Evolutionary conservation across 2,113 vertebrate species (phyloP).

Genomic region (Nothoprocta perdicaria): DNA sequence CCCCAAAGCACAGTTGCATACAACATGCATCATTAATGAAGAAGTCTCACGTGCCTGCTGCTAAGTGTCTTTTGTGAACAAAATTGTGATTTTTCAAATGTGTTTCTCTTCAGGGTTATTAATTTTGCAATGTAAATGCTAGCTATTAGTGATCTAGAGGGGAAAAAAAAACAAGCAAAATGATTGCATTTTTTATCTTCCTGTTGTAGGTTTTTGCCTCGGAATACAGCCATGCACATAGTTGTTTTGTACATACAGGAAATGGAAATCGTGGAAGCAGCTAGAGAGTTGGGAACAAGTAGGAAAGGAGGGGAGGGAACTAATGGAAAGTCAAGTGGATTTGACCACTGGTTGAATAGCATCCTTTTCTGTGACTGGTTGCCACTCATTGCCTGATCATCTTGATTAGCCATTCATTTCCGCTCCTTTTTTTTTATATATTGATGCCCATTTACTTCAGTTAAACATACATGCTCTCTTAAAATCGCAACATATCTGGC

Average conservation of each 20-base stretch:
- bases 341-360: neutral
- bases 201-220: neutral
- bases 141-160: neutral
- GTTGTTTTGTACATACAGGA: neutral
- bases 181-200: neutral
- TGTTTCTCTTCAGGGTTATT: neutral
- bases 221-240: accelerated
- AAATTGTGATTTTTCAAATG: neutral
- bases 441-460: neutral
- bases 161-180: neutral
- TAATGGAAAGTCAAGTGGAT: neutral
- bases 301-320: neutral
- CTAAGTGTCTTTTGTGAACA: neutral
- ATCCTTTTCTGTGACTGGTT: neutral
- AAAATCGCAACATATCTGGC: neutral
- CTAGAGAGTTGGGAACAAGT: neutral
- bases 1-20: neutral
- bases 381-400: neutral
- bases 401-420: neutral
- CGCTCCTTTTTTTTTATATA: neutral
- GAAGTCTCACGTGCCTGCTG: neutral
- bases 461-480: neutral
- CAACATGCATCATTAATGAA: neutral
- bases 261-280: accelerated
- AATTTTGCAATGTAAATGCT: neutral